Evolutionary conservation across 2,113 vertebrate species (phyloP).

Genomic region (Sylvia atricapilla): DNA sequence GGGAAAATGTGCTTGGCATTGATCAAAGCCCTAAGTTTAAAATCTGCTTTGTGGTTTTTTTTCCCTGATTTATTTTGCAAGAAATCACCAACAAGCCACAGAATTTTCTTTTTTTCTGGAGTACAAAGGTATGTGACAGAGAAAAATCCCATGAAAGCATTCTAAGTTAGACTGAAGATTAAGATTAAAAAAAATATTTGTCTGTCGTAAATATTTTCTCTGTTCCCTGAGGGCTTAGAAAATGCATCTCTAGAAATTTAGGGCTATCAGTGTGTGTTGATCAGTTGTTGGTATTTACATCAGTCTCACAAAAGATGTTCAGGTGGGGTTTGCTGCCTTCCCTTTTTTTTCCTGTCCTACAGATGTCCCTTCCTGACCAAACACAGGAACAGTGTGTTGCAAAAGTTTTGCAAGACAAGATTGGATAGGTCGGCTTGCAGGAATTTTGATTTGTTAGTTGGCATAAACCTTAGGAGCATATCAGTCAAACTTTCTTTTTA

Average conservation of each 20-base stretch:
- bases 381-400: neutral
- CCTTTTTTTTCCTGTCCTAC: neutral
- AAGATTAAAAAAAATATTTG: slow-evolving; percentile 41
- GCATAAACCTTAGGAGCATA: neutral
- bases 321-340: neutral
- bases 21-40: neutral
- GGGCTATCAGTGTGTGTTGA: slow-evolving; percentile 8
- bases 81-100: neutral
- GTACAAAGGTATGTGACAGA: neutral
- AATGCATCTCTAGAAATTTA: neutral
- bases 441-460: neutral
- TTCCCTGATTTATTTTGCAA: neutral
- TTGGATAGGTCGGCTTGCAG: neutral
- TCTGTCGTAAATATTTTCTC: slow-evolving; percentile 50
- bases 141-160: slow-evolving; percentile 14
- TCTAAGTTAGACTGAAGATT: slow-evolving; percentile 17
- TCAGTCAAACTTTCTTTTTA: neutral
- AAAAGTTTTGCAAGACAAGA: slow-evolving; percentile 6
- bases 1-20: neutral
- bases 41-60: neutral
- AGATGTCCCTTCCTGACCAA: neutral
- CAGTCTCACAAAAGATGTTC: neutral
- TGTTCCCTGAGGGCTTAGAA: neutral
- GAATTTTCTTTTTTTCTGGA: neutral
- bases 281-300: slow-evolving; percentile 45